A percentile compares a stretch with the other conserved stretches of the same genome.
Conservation (phyloP, 2,888 invertebrate genomes). For the Embidobia sp. region DNA sequence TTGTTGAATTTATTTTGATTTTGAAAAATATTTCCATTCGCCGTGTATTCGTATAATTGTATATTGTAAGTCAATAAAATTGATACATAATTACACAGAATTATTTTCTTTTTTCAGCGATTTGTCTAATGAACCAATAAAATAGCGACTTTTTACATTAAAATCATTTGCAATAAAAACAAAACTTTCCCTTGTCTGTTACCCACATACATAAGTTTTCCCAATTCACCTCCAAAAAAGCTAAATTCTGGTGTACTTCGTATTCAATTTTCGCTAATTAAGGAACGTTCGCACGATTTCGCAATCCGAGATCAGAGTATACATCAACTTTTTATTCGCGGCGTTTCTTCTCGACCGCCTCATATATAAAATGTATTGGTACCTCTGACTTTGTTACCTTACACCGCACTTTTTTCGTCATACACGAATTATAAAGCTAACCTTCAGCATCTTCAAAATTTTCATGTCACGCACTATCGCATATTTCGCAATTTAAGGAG, state of each 20-base stretch:
- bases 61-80: too few species aligned
- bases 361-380: conserved; percentile 47
- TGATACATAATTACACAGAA: too few species aligned
- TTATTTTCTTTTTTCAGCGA: neutral
- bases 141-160: conserved; percentile 3
- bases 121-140: conserved; percentile 4
- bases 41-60: too few species aligned
- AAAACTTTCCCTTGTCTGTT: conserved; percentile 32
- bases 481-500: neutral
- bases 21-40: too few species aligned
- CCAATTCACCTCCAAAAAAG: conserved; percentile 31
- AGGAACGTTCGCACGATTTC: conserved; percentile 53
- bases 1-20: too few species aligned
- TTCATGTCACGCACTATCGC: too few species aligned
- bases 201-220: conserved; percentile 32
- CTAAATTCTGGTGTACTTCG: conserved; percentile 3
- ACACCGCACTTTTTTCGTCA: conserved; percentile 32
- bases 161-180: conserved; percentile 14
- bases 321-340: conserved; percentile 33
- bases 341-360: conserved; percentile 33
- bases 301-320: conserved; percentile 41
- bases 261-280: conserved; percentile 52
- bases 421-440: neutral
- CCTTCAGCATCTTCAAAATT: neutral
- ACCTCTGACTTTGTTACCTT: conserved; percentile 31